Percentiles rank a stretch among this genome's conserved stretches.
phyloP scores from a whole-genome alignment of 2,888 invertebrate species.

The Drosophila colorata region DNA sequence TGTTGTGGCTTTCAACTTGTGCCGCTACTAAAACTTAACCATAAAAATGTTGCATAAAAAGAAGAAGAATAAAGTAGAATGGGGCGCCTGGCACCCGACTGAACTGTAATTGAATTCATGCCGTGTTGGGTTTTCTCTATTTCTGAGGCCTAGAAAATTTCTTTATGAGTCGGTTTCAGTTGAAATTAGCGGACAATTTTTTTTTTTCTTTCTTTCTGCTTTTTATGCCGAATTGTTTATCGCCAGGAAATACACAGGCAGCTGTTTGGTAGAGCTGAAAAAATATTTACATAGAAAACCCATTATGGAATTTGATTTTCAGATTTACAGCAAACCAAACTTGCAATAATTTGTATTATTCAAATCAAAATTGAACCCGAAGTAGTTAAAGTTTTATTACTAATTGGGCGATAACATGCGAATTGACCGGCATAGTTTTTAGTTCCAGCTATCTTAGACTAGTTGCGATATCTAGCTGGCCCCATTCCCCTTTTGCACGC shows the following conservation, averaged over 20 bases:
- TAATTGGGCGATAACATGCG: conserved; percentile 21
- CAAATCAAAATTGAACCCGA: no score
- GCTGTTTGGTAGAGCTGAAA: no score
- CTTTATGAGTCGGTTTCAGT: conserved; percentile 20
- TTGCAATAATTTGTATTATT: background rate
- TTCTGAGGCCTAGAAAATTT: background rate
- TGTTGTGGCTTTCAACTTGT: no score
- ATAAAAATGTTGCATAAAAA: conserved; percentile 9
- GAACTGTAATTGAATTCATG: conserved; percentile 30
- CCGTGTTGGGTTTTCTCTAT: conserved; percentile 1
- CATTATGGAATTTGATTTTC: no score
- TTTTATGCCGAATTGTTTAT: no score
- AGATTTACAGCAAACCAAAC: no score
- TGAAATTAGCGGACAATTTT: conserved; percentile 23
- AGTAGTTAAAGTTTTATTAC: background rate
- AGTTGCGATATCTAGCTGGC: conserved; percentile 3
- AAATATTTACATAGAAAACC: no score
- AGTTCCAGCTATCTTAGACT: conserved; percentile 3
- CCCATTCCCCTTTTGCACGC: background rate
- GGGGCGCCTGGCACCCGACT: conserved; percentile 5
- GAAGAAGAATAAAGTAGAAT: background rate
- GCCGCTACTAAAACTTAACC: conserved; percentile 1
- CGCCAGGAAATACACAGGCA: no score
- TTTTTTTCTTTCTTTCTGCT: no score
- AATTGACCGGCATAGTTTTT: conserved; percentile 5